A percentile compares a stretch with the other conserved stretches of the same genome.
These are phyloP conservation scores for Artemia sp. DNA, from an alignment of 2,888 invertebrate species.

Conservation along the genomic window DNA sequence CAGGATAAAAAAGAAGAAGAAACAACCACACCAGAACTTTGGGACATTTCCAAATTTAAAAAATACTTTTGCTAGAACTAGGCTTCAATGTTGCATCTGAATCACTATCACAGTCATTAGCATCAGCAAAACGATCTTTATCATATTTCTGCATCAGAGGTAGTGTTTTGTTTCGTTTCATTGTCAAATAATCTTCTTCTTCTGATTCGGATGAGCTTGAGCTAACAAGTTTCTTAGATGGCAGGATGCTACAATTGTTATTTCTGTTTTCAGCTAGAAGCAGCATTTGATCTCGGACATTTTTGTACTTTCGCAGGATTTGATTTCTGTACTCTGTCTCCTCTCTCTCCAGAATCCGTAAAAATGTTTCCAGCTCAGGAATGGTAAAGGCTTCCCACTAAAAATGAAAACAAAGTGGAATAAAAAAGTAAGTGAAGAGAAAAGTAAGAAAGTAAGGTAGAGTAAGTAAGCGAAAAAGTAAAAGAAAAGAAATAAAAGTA, in stretches of 20 bases:
- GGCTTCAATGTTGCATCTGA: conserved; percentile 7
- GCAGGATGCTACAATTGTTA: neutral
- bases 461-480: too few relatives aligned
- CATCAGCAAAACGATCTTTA: conserved; percentile 4
- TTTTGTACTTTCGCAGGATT: conserved; percentile 34
- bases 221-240: neutral
- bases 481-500: too few relatives aligned
- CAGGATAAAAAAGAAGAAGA: too few relatives aligned
- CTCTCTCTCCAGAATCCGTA: conserved; percentile 38
- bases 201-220: conserved; percentile 4
- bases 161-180: conserved; percentile 3
- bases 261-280: neutral
- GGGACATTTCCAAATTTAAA: neutral
- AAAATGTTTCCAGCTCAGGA: conserved; percentile 40
- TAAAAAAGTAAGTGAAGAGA: too few relatives aligned
- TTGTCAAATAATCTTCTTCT: conserved; percentile 9
- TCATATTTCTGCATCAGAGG: neutral
- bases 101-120: conserved; percentile 1
- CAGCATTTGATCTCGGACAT: neutral
- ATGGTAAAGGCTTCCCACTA: conserved; percentile 41
- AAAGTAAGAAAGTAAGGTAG: too few relatives aligned
- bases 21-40: too few relatives aligned
- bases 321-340: conserved; percentile 37
- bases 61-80: neutral
- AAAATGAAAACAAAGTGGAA: conserved; percentile 22